Percentiles rank a stretch among this genome's conserved stretches.
phyloP scores from a whole-genome alignment of 2,888 invertebrate species.

The Schizotus pectinicornis region DNA sequence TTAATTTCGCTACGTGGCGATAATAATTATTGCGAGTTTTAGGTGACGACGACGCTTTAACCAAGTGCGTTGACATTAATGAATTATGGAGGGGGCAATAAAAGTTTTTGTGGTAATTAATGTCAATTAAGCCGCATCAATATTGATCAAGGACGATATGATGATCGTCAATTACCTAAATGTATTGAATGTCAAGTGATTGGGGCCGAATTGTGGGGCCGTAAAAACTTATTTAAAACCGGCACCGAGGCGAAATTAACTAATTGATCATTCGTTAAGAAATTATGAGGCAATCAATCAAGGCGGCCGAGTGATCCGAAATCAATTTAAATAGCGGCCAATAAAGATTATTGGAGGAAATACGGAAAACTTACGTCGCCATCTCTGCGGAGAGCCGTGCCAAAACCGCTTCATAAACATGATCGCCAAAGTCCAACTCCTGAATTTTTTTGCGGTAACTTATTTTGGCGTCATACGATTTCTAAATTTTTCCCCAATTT shows the following conservation, averaged over 20 bases:
- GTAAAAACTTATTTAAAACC: constrained; percentile 1
- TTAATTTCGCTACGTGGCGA: constrained; percentile 6
- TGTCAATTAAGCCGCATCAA: constrained; percentile 3
- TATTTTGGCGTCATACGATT: too few relatives aligned
- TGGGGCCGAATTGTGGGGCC: not conserved
- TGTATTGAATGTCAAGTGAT: constrained; percentile 9
- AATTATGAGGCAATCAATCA: too few relatives aligned
- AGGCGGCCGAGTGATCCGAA: too few relatives aligned
- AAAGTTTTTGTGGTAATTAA: constrained; percentile 4
- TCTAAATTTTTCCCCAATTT: too few relatives aligned
- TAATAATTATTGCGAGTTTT: not conserved
- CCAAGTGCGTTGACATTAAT: not conserved
- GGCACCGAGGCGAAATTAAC: constrained; percentile 6
- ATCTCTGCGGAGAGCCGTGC: too few relatives aligned
- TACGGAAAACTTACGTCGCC: too few relatives aligned
- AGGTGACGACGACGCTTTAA: not conserved
- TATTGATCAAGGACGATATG: constrained; percentile 17
- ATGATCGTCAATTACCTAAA: constrained; percentile 7
- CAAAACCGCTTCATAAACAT: too few relatives aligned
- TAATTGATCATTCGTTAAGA: not conserved
- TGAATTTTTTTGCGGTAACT: too few relatives aligned
- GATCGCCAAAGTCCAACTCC: too few relatives aligned
- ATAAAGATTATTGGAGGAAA: too few relatives aligned
- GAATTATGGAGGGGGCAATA: not conserved
- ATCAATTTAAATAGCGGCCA: too few relatives aligned